Conservation (phyloP, 2,888 invertebrate genomes). For the Osmoderma eremita region DNA sequence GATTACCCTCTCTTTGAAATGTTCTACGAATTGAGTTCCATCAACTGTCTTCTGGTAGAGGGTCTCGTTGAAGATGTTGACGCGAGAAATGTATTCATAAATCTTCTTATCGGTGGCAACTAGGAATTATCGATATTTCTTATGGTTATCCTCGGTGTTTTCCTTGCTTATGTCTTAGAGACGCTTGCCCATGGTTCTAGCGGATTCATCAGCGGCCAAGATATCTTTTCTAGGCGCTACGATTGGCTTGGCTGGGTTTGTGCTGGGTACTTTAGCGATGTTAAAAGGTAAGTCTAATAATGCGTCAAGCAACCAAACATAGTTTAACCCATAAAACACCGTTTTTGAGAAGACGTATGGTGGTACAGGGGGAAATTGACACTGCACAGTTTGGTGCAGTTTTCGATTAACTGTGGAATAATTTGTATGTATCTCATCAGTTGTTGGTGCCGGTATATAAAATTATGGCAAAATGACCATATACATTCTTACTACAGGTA, state of each 20-base stretch:
- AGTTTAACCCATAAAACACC: too few species aligned
- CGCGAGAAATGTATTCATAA: slow-evolving; percentile 80
- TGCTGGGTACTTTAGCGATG: too few species aligned
- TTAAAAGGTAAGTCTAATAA: too few species aligned
- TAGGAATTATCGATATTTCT: slow-evolving; percentile 71
- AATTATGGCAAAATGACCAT: too few species aligned
- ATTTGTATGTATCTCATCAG: too few species aligned
- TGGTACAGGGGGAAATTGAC: too few species aligned
- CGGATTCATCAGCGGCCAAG: slow-evolving; percentile 96
- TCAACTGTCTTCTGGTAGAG: slow-evolving; percentile 96
- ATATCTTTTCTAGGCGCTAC: slow-evolving; percentile 95
- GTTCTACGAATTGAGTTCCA: slow-evolving; percentile 82
- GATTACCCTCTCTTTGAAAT: slow-evolving; percentile 88
- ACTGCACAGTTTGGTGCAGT: too few species aligned
- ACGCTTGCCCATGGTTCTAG: slow-evolving; percentile 89
- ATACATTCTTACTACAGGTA: too few species aligned
- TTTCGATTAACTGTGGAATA: too few species aligned
- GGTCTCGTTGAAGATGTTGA: slow-evolving; percentile 98
- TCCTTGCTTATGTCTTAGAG: slow-evolving; percentile 87
- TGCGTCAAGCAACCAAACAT: too few species aligned
- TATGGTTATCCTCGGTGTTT: slow-evolving; percentile 91
- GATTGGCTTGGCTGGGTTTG: slow-evolving; percentile 89
- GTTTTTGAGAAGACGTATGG: too few species aligned
- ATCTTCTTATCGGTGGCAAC: slow-evolving; percentile 66
- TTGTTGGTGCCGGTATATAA: too few species aligned